Conservation (phyloP, 2,797 vertebrate genomes). For the Phaenicophaeus curvirostris region DNA sequence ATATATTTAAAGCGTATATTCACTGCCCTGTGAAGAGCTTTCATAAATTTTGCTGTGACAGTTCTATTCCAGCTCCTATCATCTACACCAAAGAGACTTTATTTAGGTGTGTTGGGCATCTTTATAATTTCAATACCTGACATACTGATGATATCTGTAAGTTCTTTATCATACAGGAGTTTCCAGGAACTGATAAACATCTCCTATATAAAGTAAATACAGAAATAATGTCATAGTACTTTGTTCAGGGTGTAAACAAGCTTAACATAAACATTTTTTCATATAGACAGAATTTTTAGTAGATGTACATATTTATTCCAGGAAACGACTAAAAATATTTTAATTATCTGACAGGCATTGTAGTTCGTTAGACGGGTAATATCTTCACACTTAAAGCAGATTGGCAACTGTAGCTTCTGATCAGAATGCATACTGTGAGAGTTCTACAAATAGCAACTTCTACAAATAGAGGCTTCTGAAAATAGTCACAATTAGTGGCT, state of each 20-base stretch:
- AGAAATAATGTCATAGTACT: not conserved
- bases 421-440: not conserved
- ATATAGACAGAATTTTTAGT: not conserved
- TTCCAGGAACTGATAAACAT: slow-evolving; percentile 9
- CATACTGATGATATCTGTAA: not conserved
- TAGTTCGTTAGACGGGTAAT: not conserved
- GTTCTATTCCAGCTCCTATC: slow-evolving; percentile 48
- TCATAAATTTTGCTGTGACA: slow-evolving; percentile 49
- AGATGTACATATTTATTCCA: not conserved
- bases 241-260: not conserved
- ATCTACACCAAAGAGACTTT: slow-evolving; percentile 48
- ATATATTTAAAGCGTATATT: slow-evolving; percentile 58
- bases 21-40: slow-evolving; percentile 30
- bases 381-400: not conserved
- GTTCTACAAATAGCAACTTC: not conserved
- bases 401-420: not conserved
- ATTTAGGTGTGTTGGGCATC: slow-evolving; percentile 38
- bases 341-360: not conserved
- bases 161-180: not conserved
- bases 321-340: not conserved
- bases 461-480: not conserved
- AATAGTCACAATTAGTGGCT: not conserved
- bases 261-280: not conserved
- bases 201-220: not conserved
- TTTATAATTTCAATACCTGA: slow-evolving; percentile 52